Percentiles rank a stretch among this genome's conserved stretches.
Conservation (phyloP, 2,797 vertebrate species). For the Trachurus trachurus region DNA sequence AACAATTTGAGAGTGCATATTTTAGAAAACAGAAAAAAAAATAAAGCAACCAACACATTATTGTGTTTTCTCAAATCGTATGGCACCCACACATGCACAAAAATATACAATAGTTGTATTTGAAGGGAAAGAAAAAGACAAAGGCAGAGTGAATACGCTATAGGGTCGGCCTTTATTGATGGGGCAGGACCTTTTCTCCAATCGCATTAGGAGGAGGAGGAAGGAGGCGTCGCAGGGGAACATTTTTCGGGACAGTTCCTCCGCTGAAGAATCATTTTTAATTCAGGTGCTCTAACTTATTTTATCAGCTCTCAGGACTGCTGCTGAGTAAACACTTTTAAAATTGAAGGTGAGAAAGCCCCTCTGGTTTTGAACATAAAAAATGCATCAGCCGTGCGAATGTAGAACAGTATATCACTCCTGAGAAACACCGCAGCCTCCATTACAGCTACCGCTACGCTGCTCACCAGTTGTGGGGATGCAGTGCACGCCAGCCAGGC, state of each 20-base stretch:
- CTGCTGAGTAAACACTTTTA: constrained; percentile 86
- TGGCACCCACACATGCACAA: not conserved
- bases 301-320: constrained; percentile 75
- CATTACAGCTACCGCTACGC: constrained; percentile 14
- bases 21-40: not conserved
- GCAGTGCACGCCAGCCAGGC: constrained; percentile 28
- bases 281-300: constrained; percentile 78
- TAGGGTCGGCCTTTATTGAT: constrained; percentile 27
- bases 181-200: constrained; percentile 29
- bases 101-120: not conserved
- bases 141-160: constrained; percentile 15
- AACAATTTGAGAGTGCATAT: not conserved
- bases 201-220: constrained; percentile 46
- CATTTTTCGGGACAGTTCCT: constrained; percentile 56
- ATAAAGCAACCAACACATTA: not conserved
- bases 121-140: not conserved
- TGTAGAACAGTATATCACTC: constrained; percentile 73
- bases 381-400: constrained; percentile 80
- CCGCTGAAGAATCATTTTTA: constrained; percentile 76
- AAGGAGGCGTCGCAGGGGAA: constrained; percentile 47
- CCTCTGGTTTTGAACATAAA: constrained; percentile 81
- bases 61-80: not conserved
- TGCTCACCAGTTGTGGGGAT: constrained; percentile 19
- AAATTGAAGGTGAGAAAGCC: constrained; percentile 85
- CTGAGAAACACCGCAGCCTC: constrained; percentile 53